These are phyloP conservation scores for Pseudomugil gertrudae DNA, from an alignment of 2,797 vertebrate species.

Conservation along the genomic window DNA sequence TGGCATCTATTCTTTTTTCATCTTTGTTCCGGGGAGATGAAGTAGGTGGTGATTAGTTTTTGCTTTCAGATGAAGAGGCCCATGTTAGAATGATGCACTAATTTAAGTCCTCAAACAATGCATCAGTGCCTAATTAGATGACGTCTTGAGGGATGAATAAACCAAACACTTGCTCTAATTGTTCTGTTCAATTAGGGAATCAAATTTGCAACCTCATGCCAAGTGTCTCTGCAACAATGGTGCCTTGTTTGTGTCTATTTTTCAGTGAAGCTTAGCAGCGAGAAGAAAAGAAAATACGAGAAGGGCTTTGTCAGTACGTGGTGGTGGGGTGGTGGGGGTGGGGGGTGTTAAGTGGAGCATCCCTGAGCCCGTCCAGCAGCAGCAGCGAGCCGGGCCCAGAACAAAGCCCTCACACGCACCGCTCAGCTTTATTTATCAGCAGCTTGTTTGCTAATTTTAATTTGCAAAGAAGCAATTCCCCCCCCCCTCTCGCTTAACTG, in stretches of 20 bases:
- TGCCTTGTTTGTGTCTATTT: slow-evolving; percentile 83
- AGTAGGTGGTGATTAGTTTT: slow-evolving; percentile 60
- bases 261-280: slow-evolving; percentile 72
- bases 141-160: slow-evolving; percentile 85
- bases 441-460: slow-evolving; percentile 99
- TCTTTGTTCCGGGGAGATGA: slow-evolving; percentile 32
- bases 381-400: slow-evolving; percentile 69
- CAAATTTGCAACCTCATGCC: slow-evolving; percentile 82
- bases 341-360: slow-evolving; percentile 72
- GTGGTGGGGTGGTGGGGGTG: neutral
- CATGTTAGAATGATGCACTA: slow-evolving; percentile 76
- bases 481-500: slow-evolving; percentile 76
- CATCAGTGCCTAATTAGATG: slow-evolving; percentile 84
- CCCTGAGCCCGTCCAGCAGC: slow-evolving; percentile 71
- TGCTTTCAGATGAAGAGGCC: slow-evolving; percentile 69
- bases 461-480: slow-evolving; percentile 91
- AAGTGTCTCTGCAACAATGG: slow-evolving; percentile 79
- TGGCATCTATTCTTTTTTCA: slow-evolving; percentile 32
- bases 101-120: slow-evolving; percentile 83
- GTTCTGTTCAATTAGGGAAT: slow-evolving; percentile 87
- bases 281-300: slow-evolving; percentile 65
- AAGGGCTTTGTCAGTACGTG: slow-evolving; percentile 23
- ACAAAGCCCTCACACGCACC: slow-evolving; percentile 86
- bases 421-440: slow-evolving; percentile 96
- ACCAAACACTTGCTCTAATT: slow-evolving; percentile 84